Base-by-base conservation (phyloP, 64 coral and sea anemone genomes). In the Actinia tenebrosa region DNA sequence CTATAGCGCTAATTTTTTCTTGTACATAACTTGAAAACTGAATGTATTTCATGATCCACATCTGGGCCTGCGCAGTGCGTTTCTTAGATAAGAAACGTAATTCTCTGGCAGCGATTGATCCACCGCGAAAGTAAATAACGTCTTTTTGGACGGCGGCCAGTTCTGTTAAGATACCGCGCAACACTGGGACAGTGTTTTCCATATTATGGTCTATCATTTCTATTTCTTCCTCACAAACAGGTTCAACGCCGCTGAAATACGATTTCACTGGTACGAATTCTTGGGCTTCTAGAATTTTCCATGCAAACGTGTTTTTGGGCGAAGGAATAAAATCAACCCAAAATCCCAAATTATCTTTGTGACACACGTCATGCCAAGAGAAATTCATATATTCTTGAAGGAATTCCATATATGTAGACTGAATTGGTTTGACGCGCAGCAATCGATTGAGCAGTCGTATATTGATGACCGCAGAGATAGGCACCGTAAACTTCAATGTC, bases 271-370 rank as follows among this genome's bases (percentile, higher is more conserved):
- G 80, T 30, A 77, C n/a, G 16, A 89, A 95, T 22, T 89, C 63
- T 37, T 95, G 94, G 14, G 84, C 84, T 44, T 95, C 87, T 0
- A 95, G 78, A 18, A 95, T 60, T 26, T 84, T 92, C 94, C 94
- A 95, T 5, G 94, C 94, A 45, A 45, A 61, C 22, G 47, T 46
- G 53, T 92, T 95, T 10, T 79, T 82, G 5, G 90, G 58, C 1
- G 94, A 60, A n/a, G 94, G 94, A 87, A 92, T 89, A 84, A 95
- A 95, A 62, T 95, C 94, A 5, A 95, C 78, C 94, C 94, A 95
- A 42, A 95, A 92, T 3, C 94, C 94, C 3, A 83, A 14, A 6
- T 83, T 56, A 83, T 87, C 84, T 78, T 89, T 79, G 25, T 95
- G 90, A 10, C 94, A 95, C 8, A 95, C 87, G 17, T 92, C 80